Percentiles rank a stretch among this genome's conserved stretches.
Evolutionary conservation across 1,140 invertebrate species (phyloP).

Genomic region (Lepidurus couesii): DNA sequence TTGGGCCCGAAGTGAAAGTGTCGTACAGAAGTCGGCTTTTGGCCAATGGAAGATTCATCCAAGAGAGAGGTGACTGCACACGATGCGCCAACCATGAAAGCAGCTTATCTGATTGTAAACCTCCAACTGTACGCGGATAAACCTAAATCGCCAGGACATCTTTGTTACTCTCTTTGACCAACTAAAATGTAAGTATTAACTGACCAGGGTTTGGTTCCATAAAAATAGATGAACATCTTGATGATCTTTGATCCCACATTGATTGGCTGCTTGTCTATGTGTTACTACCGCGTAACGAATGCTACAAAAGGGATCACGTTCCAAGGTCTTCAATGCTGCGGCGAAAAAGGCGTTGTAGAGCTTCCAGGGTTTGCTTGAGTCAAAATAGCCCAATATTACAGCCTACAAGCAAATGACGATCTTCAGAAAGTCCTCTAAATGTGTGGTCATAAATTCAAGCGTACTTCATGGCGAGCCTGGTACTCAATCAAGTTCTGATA

Average conservation of each 20-base stretch:
- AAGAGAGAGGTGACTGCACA: not conserved
- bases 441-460: not conserved
- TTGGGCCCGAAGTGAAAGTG: constrained; percentile 7
- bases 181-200: not conserved
- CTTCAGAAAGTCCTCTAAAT: too few relatives aligned
- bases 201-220: not conserved
- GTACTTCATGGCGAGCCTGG: constrained; percentile 11
- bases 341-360: constrained; percentile 10
- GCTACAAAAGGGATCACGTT: constrained; percentile 10
- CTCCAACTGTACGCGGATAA: not conserved
- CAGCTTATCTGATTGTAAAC: not conserved
- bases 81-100: not conserved
- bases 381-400: not conserved
- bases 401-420: not conserved
- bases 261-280: not conserved
- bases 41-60: not conserved
- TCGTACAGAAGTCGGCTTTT: not conserved
- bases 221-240: not conserved
- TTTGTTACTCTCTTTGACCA: not conserved
- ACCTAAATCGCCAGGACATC: not conserved
- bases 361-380: not conserved
- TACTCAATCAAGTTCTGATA: not conserved
- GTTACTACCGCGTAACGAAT: not conserved
- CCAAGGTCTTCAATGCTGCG: constrained; percentile 17
- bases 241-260: constrained; percentile 18